phyloP scores from a whole-genome alignment of 2,888 invertebrate genomes.

The Saturnia japonica region DNA sequence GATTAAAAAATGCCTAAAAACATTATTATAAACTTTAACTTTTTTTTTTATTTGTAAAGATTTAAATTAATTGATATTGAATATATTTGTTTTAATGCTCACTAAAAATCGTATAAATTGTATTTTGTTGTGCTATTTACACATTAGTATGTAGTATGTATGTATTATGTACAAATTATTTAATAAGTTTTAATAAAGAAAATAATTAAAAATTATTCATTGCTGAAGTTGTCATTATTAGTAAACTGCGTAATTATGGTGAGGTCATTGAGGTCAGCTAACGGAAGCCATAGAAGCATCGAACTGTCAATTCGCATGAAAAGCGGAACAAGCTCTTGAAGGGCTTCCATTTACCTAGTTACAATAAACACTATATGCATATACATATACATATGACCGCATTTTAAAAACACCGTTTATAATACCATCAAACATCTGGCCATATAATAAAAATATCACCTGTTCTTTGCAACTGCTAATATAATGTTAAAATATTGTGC shows the following conservation, averaged over 20 bases:
- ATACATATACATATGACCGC: too few species aligned
- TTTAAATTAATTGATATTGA: too few species aligned
- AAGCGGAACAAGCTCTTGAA: slow-evolving; percentile 73
- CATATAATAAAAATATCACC: background rate
- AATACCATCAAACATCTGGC: slow-evolving; percentile 6
- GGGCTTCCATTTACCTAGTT: slow-evolving; percentile 72
- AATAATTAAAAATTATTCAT: too few species aligned
- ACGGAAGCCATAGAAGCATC: slow-evolving; percentile 63
- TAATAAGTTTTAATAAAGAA: background rate
- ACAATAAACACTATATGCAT: slow-evolving; percentile 42
- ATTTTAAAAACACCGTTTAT: slow-evolving; percentile 20
- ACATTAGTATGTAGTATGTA: too few species aligned
- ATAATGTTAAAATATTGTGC: slow-evolving; percentile 26
- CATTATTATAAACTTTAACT: too few species aligned
- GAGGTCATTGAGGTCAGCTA: slow-evolving; percentile 52
- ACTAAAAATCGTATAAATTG: too few species aligned
- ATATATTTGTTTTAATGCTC: too few species aligned
- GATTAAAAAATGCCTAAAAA: too few species aligned
- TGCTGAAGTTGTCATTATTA: too few species aligned
- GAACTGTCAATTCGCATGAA: slow-evolving; percentile 54
- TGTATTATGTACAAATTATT: background rate
- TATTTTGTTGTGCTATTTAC: too few species aligned
- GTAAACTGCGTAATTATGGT: slow-evolving; percentile 22
- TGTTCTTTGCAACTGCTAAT: slow-evolving; percentile 5
- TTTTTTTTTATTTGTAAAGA: too few species aligned